Conservation (phyloP, 2,888 invertebrate genomes). For the Lasioglossum oenotherae region DNA sequence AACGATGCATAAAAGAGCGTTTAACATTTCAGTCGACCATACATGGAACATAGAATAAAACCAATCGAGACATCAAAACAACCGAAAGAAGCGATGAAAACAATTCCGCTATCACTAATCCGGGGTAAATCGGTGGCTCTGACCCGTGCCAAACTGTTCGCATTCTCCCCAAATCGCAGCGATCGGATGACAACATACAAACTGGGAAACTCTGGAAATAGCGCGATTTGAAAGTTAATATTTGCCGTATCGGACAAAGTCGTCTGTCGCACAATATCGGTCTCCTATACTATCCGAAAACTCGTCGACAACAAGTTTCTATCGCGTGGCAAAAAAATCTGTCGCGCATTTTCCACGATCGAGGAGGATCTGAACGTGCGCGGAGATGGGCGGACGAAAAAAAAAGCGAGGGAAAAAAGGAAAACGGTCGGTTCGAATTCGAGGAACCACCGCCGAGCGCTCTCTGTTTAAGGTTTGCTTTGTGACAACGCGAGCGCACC, state of each 20-base stretch:
- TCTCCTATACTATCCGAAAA: conserved; percentile 39
- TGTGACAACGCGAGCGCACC: conserved; percentile 50
- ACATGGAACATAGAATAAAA: not conserved
- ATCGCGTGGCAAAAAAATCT: conserved; percentile 32
- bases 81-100: not conserved
- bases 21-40: not conserved
- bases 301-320: conserved; percentile 33
- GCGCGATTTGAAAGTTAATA: conserved; percentile 35
- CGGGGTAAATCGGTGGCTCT: not conserved
- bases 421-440: conserved; percentile 39
- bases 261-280: conserved; percentile 41
- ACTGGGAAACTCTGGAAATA: not conserved
- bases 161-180: not conserved
- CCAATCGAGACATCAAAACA: not conserved
- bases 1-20: not conserved
- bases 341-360: conserved; percentile 16
- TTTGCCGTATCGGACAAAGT: conserved; percentile 26
- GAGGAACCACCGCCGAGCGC: conserved; percentile 42
- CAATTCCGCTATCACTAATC: not conserved
- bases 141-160: not conserved
- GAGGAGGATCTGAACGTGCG: conserved; percentile 1
- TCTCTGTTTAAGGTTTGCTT: conserved; percentile 68
- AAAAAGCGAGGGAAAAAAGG: conserved; percentile 19
- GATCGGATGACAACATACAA: conserved; percentile 16
- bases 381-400: not conserved